These are phyloP conservation scores for Drosophila sturtevanti DNA, from an alignment of 1,140 invertebrate species.

Conservation along the genomic window DNA sequence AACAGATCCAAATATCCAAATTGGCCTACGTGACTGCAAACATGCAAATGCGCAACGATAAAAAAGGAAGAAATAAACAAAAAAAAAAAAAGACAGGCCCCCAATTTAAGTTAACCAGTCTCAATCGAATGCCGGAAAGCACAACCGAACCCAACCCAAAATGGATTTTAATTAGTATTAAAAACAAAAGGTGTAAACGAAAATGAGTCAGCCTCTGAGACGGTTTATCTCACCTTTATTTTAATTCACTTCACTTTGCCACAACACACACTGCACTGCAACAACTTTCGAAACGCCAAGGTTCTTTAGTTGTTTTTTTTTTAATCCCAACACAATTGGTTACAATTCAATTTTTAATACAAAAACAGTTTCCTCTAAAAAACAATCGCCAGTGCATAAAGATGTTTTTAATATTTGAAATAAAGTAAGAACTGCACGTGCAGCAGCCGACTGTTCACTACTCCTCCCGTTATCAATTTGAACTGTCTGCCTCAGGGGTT, in stretches of 20 bases:
- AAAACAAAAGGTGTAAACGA: conserved; percentile 2
- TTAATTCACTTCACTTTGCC: not conserved
- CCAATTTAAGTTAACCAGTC: not conserved
- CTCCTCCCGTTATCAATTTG: conserved; percentile 8
- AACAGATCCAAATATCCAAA: conserved; percentile 21
- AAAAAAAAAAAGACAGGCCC: conserved; percentile 44
- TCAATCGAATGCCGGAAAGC: conserved; percentile 36
- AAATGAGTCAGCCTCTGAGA: conserved; percentile 24
- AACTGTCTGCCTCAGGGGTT: conserved; percentile 29
- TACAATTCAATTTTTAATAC: too few relatives aligned
- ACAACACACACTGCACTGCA: conserved; percentile 31
- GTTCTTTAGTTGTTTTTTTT: conserved; percentile 25
- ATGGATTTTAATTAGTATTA: conserved; percentile 29
- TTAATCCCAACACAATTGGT: not conserved
- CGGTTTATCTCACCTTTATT: conserved; percentile 38
- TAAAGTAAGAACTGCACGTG: not conserved
- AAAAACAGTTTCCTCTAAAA: not conserved
- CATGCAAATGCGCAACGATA: conserved; percentile 4
- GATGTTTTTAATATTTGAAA: not conserved
- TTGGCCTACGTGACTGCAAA: conserved; percentile 64
- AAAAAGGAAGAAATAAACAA: not conserved
- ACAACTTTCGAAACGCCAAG: conserved; percentile 62
- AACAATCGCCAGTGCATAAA: not conserved
- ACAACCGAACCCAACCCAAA: conserved; percentile 36
- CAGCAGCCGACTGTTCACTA: not conserved